Conservation (phyloP, 2,888 invertebrate species). For the Drosophila maculinotata region DNA sequence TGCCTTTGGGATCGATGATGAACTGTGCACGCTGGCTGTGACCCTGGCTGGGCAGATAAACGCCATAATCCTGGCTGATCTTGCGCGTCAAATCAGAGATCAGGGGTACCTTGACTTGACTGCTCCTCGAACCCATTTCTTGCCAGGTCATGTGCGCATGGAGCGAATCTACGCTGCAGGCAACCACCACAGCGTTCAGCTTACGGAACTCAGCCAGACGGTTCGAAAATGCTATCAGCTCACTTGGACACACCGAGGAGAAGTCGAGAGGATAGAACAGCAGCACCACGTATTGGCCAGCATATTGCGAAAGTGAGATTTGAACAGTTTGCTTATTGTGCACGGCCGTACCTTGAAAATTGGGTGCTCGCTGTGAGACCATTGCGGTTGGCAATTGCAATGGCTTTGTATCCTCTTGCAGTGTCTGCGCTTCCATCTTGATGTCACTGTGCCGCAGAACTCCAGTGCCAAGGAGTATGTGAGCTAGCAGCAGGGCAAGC, state of each 20-base stretch:
- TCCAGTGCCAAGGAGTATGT: constrained; percentile 1
- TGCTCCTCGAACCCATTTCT: constrained; percentile 10
- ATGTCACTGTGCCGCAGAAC: too few relatives aligned
- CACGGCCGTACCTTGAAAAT: constrained; percentile 20
- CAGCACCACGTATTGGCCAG: constrained; percentile 19
- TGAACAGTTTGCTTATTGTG: constrained; percentile 11
- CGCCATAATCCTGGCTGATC: constrained; percentile 19
- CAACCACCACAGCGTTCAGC: constrained; percentile 7
- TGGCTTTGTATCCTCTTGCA: background rate
- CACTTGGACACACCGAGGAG: constrained; percentile 5
- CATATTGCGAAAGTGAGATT: constrained; percentile 9
- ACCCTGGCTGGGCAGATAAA: constrained; percentile 13
- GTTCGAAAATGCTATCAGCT: constrained; percentile 18
- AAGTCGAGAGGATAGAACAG: constrained; percentile 26
- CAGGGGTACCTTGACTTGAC: constrained; percentile 17
- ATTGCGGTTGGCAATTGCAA: background rate
- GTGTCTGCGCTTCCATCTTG: background rate
- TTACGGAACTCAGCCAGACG: constrained; percentile 16
- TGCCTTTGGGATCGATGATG: constrained; percentile 21
- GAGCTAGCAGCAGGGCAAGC: background rate
- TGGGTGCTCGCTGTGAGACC: constrained; percentile 16
- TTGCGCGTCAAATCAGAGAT: constrained; percentile 19
- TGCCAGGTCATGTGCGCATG: constrained; percentile 24
- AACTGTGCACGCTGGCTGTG: constrained; percentile 28
- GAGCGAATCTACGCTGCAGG: constrained; percentile 26